Base-by-base conservation (phyloP, 2,113 vertebrate genomes). In the Spea bombifrons region DNA sequence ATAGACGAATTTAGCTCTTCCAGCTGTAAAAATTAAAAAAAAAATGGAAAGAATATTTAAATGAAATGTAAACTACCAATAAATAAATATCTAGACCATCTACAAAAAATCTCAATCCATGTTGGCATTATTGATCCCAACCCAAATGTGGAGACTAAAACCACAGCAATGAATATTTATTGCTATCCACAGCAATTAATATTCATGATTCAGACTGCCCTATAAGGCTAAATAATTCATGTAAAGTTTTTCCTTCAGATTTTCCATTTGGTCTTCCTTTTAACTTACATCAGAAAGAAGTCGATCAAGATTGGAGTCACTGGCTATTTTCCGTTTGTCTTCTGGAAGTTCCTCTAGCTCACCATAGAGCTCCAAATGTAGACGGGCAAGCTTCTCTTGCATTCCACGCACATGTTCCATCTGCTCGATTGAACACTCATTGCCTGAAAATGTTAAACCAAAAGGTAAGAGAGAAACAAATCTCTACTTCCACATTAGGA, bases 1-100 rank as follows among this genome's bases (percentile, higher is more conserved):
- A 99, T 99, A 6, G 97, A 98, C 80, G 96, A 94, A 92, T 98
- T 99, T 84, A 99, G 88, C 90, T 99, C 97, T 92, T 99, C 97
- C 69, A 99, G 92, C 97, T 99, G 92, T 70, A 92, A 90, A 65
- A 16, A 3, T 87, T 85, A 75, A 7, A 2, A 4, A 80, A 5
- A 82, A 70, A 82, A 87, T 55, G 46, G 30, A 30, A 15, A 12
- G 3, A 47, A 67, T 8, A 46, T 30, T 13, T 46, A 12, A 67
- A 46, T 15, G 13, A 47, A 0, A 81, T 13, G 6, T 3, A 4
- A n/a, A 2, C 50, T 53, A 8, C 50, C 50, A 12, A 12, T 7
- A 8, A 53, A 8, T 12, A 53, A 53, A 3, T 53, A 53, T 8
- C 50, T 53, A 12, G 50, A 30, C 30, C 30, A 30, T 30, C 1